Conservation (phyloP, 2,797 vertebrate genomes). For the Leptodactylus fallax region DNA sequence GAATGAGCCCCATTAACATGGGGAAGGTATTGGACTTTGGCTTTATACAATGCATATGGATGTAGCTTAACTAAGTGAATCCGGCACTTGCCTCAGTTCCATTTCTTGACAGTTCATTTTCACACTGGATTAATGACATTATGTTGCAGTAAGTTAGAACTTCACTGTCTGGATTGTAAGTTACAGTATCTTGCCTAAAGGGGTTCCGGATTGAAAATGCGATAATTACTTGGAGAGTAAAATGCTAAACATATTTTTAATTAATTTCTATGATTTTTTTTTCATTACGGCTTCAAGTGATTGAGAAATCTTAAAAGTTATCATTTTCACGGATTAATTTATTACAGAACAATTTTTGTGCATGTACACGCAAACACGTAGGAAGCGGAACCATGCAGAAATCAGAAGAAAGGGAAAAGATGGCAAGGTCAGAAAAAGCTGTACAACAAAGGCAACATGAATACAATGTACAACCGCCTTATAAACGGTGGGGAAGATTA, state of each 20-base stretch:
- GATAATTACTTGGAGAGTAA: conserved; percentile 46
- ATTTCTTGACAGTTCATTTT: neutral
- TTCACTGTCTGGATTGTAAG: neutral
- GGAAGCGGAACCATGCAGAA: neutral
- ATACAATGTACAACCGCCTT: neutral
- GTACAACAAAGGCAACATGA: neutral
- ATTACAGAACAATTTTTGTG: conserved; percentile 34
- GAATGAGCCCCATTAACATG: neutral
- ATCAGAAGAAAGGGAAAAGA: neutral
- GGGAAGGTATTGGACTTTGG: no score
- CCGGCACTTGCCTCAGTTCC: neutral
- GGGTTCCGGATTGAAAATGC: conserved; percentile 28
- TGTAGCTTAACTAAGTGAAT: neutral
- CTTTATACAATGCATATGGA: neutral
- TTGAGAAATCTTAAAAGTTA: conserved; percentile 30
- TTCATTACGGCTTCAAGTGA: conserved; percentile 22
- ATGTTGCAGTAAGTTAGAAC: neutral
- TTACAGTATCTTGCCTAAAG: conserved; percentile 40
- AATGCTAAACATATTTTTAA: conserved; percentile 53
- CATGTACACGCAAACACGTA: neutral
- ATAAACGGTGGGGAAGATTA: neutral
- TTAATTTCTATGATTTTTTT: conserved; percentile 51
- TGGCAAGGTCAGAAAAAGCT: neutral
- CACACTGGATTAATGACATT: conserved; percentile 15
- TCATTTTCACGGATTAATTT: conserved; percentile 34